Evolutionary conservation across 2,888 invertebrate species (phyloP).

Genomic region (Alloplasta piceator): DNA sequence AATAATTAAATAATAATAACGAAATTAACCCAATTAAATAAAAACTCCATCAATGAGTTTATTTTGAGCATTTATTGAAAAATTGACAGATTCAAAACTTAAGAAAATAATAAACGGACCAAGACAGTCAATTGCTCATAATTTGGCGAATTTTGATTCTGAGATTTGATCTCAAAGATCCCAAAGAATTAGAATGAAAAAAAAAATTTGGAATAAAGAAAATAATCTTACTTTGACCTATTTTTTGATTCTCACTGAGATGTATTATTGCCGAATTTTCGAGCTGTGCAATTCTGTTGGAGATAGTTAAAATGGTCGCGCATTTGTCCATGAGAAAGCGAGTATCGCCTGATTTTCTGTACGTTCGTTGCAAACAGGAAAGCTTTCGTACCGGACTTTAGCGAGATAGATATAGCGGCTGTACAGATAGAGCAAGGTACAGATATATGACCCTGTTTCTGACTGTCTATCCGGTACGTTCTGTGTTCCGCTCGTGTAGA

Average conservation of each 20-base stretch:
- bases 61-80: too few relatives aligned
- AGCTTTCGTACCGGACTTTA: constrained; percentile 25
- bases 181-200: too few relatives aligned
- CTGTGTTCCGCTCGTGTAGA: constrained; percentile 50
- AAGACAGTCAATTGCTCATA: too few relatives aligned
- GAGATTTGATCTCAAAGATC: too few relatives aligned
- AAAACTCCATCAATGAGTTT: too few relatives aligned
- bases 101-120: too few relatives aligned
- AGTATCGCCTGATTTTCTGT: constrained; percentile 41
- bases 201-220: too few relatives aligned
- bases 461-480: constrained; percentile 34
- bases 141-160: too few relatives aligned
- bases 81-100: too few relatives aligned
- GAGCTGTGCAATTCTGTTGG: constrained; percentile 44
- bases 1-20: too few relatives aligned
- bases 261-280: not conserved
- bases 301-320: constrained; percentile 47
- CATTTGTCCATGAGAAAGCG: constrained; percentile 32
- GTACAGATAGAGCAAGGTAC: too few relatives aligned
- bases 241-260: not conserved
- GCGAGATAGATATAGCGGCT: not conserved
- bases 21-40: too few relatives aligned
- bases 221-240: not conserved
- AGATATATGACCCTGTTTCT: constrained; percentile 11
- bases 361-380: constrained; percentile 14